Evolutionary conservation across 37 sponge, comb jelly and placozoan species (phyloP), one percentile per base, ranked within the genome.

Genomic region (Amphimedon queenslandica): DNA sequence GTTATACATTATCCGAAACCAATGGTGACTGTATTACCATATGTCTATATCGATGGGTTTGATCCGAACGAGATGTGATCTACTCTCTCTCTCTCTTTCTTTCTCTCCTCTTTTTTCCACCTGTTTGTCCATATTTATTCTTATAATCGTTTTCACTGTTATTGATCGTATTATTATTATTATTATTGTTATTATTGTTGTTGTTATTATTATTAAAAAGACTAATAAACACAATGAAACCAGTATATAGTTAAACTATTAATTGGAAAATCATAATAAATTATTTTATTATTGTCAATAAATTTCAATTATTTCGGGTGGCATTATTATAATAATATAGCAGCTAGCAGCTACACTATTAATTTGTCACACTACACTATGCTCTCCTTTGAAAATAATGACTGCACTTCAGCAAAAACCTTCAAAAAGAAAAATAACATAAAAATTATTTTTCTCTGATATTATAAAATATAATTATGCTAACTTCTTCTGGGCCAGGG

Each of bases 11-110:
- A 53, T 35, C 34, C 57, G 0, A 78, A 74, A 37, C 57, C 57
- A n/a, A 1, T 43, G 21, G 92, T 91, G 6, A 78, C 55, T n/a
- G 67, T 91, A 0, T 60, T 87, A 0, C 88, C 87, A 0, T 87
- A 86, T 82, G 84, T 91, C 16, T 91, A 87, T 40, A 67, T 90
- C 43, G 90, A 90, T 64, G 82, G 63, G 34, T 56, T 23, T 41
- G 76, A 76, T n/a, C n/a, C n/a, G n/a, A n/a, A n/a, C n/a, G n/a
- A n/a, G n/a, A n/a, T n/a, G n/a, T n/a, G n/a, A n/a, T n/a, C n/a
- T n/a, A n/a, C n/a, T n/a, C n/a, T n/a, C n/a, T n/a, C n/a, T n/a
- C n/a, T n/a, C n/a, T n/a, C n/a, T n/a, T n/a, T n/a, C n/a, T n/a
- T n/a, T n/a, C n/a, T n/a, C n/a, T n/a, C n/a, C n/a, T n/a, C n/a